Evolutionary conservation across 1,140 invertebrate genomes (phyloP).

Genomic region (Hyphantria cunea): DNA sequence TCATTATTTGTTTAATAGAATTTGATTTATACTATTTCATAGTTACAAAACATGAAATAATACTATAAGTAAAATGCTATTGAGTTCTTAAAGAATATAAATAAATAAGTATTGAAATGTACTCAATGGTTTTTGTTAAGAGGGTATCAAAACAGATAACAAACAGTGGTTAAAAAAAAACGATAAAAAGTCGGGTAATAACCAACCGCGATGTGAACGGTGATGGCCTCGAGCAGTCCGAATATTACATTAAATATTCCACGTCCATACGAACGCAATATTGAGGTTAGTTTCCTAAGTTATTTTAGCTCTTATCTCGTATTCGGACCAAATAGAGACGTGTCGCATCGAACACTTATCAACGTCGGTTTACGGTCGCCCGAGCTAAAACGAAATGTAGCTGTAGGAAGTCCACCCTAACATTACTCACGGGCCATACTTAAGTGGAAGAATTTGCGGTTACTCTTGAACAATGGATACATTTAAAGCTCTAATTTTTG

Average conservation of each 20-base stretch:
- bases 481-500: conserved; percentile 26
- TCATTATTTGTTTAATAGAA: too few species aligned
- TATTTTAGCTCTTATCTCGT: conserved; percentile 52
- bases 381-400: conserved; percentile 57
- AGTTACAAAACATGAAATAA: too few species aligned
- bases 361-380: conserved; percentile 60
- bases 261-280: conserved; percentile 11
- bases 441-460: conserved; percentile 56
- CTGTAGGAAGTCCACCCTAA: conserved; percentile 43
- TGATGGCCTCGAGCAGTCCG: not conserved
- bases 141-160: too few species aligned
- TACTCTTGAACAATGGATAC: conserved; percentile 41
- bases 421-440: conserved; percentile 58
- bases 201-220: not conserved
- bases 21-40: too few species aligned
- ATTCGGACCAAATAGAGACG: conserved; percentile 57
- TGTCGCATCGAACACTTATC: conserved; percentile 64
- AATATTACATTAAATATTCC: conserved; percentile 26
- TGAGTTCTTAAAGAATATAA: too few species aligned
- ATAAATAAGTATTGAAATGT: too few species aligned
- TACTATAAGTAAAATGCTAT: too few species aligned
- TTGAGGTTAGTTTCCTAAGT: conserved; percentile 32
- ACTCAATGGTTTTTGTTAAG: too few species aligned
- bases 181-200: not conserved
- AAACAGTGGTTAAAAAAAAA: too few species aligned